phyloP scores from a whole-genome alignment of 2,888 invertebrate species.

The Pseudanteris insignis region DNA sequence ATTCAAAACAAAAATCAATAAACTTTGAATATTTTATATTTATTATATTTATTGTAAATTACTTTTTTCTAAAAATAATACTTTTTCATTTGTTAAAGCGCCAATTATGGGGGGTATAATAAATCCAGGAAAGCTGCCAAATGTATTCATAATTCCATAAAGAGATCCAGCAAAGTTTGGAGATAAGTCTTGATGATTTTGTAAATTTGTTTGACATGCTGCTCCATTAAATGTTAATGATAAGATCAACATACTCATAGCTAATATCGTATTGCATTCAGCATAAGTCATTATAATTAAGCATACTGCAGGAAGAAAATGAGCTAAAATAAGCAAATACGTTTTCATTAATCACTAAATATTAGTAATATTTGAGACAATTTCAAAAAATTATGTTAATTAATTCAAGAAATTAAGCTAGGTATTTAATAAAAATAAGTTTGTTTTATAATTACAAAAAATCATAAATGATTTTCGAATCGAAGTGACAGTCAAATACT shows the following conservation, averaged over 20 bases:
- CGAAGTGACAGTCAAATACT: slow-evolving; percentile 66
- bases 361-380: too few relatives aligned
- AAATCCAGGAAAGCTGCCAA: slow-evolving; percentile 64
- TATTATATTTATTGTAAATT: too few relatives aligned
- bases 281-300: slow-evolving; percentile 65
- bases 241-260: slow-evolving; percentile 58
- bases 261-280: slow-evolving; percentile 55
- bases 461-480: slow-evolving; percentile 61
- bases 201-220: slow-evolving; percentile 62
- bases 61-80: slow-evolving; percentile 36
- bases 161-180: slow-evolving; percentile 65
- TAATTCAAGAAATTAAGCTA: too few relatives aligned
- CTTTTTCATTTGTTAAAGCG: slow-evolving; percentile 55
- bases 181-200: slow-evolving; percentile 64
- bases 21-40: too few relatives aligned
- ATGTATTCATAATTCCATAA: slow-evolving; percentile 64
- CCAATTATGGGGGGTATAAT: slow-evolving; percentile 62
- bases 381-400: too few relatives aligned
- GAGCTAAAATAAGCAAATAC: slow-evolving; percentile 51
- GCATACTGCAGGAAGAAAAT: slow-evolving; percentile 68
- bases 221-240: slow-evolving; percentile 61
- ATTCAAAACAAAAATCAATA: not conserved
- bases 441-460: slow-evolving; percentile 60
- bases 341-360: too few relatives aligned
- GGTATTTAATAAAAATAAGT: too few relatives aligned